Evolutionary conservation across 2,888 invertebrate species (phyloP), one percentile per base, ranked within the genome.

Genomic region (Spatulosminthurus flaviceps): DNA sequence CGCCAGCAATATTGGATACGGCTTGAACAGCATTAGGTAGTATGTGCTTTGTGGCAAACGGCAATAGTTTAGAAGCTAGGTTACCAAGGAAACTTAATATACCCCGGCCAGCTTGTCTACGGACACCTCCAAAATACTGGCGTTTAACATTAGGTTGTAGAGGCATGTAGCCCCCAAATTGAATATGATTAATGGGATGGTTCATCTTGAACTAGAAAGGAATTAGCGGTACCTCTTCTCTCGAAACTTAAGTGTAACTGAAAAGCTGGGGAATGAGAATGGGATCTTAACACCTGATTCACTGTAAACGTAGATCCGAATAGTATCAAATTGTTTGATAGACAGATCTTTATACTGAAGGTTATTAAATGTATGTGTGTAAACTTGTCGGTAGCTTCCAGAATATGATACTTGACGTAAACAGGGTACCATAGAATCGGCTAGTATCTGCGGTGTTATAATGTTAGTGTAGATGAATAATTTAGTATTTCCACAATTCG

Each of bases 401-500:
- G 43, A 26, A 19, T 69, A 69, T 0, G 64, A 19, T 21, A 75
- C 0, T 5, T 69, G 51, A 1, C 69, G 1, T 13, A 79, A 22
- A 28, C 66, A 74, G 5, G 74, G 74, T 22, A 43, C 69, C 66
- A 74, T 41, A n/a, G 51, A 60, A 60, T 79, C 73, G 0, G 28
- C 79, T 21, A 79, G 69, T 29, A 21, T 51, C 29, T 79, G 79
- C 4, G 67, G 29, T 22, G 22, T 22, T 16, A 79, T 60, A 29
- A 79, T 66, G 29, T 79, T 69, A 41, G 51, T 43, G 24, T 79
- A 79, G 0, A 79, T 69, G 29, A 74, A 79, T 0, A 79, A 21
- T 21, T 34, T 43, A 22, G 79, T 75, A 21, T 29, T 75, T 28
- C 79, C 79, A 34, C 19, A 42, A 29, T 79, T 74, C 24, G 51